Base-by-base conservation (phyloP, 2,888 invertebrate species). In the Cinara cedri region DNA sequence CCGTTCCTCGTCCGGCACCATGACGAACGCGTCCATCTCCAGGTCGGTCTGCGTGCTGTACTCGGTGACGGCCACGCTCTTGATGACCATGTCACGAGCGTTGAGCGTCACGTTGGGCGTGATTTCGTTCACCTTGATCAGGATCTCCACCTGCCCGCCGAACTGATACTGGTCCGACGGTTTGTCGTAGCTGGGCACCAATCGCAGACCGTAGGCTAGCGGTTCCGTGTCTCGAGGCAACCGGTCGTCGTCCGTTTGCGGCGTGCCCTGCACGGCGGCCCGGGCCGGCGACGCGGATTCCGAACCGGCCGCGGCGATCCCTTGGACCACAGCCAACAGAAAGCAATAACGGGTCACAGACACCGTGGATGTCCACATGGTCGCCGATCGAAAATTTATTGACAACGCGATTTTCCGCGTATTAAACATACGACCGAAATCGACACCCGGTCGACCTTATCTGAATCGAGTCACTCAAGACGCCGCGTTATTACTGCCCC, bases 181-280 rank as follows among this genome's bases (percentile, higher is more conserved):
- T 8, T 1, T 0, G 44, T 78, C 42, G 21, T 68, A 68, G 0
- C 6, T 19, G 11, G 78, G 70, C 34, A 1, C 21, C 14, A 68
- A 9, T 1, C 51, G 70, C 21, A 78, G 2, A 1, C 34, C 34
- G 42, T 78, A 78, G 4, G 57, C 55, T 0, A 78, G 1, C 24
- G 78, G 78, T 9, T 26, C 14, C 24, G 78, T 78, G 34, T 60
- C 70, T 3, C 60, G 46, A 9, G 78, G 78, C n/a, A 78, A 10
- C 68, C 60, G 60, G 49, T 60, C 9, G 26, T 26, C 9, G 49
- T 3, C 34, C 11, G 4, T n/a, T 11, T 3, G 1, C 26, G 21
- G n/a, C 16, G 10, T 13, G 66, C 19, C 46, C 2, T 14, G 14
- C 19, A 21, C 8, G 2, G 62, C 19, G 13, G 9, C 0, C 16